Base-by-base conservation (phyloP, 2,888 invertebrate genomes). In the Taphrorychus bicolor region DNA sequence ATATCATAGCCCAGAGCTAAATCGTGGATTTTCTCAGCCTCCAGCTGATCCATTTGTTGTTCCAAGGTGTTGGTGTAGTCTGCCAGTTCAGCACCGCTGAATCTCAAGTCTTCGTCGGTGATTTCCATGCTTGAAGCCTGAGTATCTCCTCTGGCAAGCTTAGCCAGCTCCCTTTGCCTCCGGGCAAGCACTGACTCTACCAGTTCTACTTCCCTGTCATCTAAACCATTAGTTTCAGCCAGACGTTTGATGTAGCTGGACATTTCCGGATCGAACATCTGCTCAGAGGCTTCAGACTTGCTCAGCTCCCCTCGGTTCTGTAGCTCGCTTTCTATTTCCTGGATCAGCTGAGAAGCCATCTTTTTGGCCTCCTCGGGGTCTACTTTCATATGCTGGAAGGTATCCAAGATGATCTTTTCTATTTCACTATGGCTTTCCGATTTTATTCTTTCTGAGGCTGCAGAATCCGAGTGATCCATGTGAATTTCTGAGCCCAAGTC, bases 101-200 rank as follows among this genome's bases (percentile, higher is more conserved):
- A 90, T 75, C 87, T 86, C 72, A 91, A 85, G 77, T 91, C 91
- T 84, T 91, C 91, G 73, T 87, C 86, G 11, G 86, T 87, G 60
- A 84, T 85, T 80, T 86, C 86, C 78, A 86, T 83, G 71, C 86
- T 86, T 0, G 86, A 85, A 5, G 84, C 82, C 77, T 83, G 83
- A 21, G 84, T 85, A 69, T 84, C 84, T 40, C 80, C 82, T 60
- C 84, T 76, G 5, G 81, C 76, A 32, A 84, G 75, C 73, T 79
- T 82, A 21, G 81, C 75, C 67, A 84, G 73, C 70, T 84, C 81
- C 65, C 82, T 74, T 73, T 83, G 83, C 71, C 84, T 82, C 66
- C 83, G 77, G 5, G 82, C 83, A 42, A 84, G 75, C n/a, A 84
- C 83, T n/a, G 84, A 84, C 74, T 84, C 83, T 51, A 84, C 83